Evolutionary conservation across 2,113 vertebrate genomes (phyloP), one percentile per base, ranked within the genome.

Genomic region (Hyaena hyaena): DNA sequence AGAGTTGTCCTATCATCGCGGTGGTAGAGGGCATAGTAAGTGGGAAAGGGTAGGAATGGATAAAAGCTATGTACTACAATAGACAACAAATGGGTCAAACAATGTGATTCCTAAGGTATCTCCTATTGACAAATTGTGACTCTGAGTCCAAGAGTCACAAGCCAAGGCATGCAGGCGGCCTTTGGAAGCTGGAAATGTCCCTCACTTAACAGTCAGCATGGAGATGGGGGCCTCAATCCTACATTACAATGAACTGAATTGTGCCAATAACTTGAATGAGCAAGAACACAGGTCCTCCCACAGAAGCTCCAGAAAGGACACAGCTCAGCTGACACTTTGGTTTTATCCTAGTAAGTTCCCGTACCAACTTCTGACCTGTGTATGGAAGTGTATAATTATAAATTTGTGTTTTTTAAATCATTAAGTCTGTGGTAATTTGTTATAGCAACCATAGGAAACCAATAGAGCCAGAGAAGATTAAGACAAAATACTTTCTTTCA

Each of bases 1-100:
- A 33, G 14, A 11, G 0, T 50, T 66, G 17, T 82, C 24, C 7
- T 0, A 11, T 43, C n/a, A 31, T 23, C 2, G 17, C 55, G 35
- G 24, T 31, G n/a, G 45, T 24, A 12, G 48, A 58, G 17, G 35
- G 7, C 26, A 48, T 26, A 88, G 45, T 24, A 88, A 53, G 10
- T 19, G 7, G n/a, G 7, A 19, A 16, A 53, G 43, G 31, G 43
- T 11, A 58, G 39, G 35, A 85, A 45, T 48, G 39, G 21, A 68
- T 19, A 65, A 28, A 53, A 74, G 15, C 11, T 71, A 2, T 86
- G 21, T 33, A 39, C 43, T 76, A 7, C 50, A 21, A 10, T 2
- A 39, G 43, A 68, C 83, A 55, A 39, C 2, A 81, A 76, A 17
- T 3, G 33, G 10, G 14, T 82, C 7, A 4, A 63, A 66, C 50